These are phyloP conservation scores for Leucophora obtusa DNA, from an alignment of 2,888 invertebrate genomes.

Conservation along the genomic window DNA sequence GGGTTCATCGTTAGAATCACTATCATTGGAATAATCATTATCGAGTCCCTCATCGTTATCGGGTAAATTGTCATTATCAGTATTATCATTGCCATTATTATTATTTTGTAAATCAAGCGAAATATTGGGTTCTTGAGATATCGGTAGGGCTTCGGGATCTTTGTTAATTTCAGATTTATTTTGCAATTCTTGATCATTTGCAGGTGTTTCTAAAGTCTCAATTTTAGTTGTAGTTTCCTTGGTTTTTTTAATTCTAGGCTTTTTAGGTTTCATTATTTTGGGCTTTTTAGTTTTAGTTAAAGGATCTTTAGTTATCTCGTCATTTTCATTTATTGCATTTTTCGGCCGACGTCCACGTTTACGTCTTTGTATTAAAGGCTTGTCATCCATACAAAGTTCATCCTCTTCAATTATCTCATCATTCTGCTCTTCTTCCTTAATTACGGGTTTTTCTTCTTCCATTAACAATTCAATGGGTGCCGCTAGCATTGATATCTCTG, in stretches of 20 bases:
- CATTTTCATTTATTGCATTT: background rate
- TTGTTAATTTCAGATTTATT: background rate
- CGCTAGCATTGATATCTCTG: background rate
- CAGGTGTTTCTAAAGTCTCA: background rate
- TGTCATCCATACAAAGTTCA: background rate
- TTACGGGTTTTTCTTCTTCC: background rate
- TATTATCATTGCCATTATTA: background rate
- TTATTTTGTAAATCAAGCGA: background rate
- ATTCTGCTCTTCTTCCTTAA: background rate
- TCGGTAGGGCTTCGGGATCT: background rate
- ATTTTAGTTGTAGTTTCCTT: background rate
- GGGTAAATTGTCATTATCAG: background rate
- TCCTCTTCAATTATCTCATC: background rate
- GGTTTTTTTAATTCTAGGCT: background rate
- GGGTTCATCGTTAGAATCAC: background rate
- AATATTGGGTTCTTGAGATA: background rate
- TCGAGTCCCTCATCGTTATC: background rate
- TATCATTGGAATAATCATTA: conserved; percentile 6
- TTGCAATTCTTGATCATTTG: background rate
- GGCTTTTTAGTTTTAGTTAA: background rate
- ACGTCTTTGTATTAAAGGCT: background rate
- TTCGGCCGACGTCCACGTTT: conserved; percentile 30
- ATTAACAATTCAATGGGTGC: background rate
- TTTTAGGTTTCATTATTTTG: background rate
- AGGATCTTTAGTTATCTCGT: background rate